These are phyloP conservation scores for Lepus timidus DNA, from an alignment of 2,113 vertebrate species.

Conservation along the genomic window DNA sequence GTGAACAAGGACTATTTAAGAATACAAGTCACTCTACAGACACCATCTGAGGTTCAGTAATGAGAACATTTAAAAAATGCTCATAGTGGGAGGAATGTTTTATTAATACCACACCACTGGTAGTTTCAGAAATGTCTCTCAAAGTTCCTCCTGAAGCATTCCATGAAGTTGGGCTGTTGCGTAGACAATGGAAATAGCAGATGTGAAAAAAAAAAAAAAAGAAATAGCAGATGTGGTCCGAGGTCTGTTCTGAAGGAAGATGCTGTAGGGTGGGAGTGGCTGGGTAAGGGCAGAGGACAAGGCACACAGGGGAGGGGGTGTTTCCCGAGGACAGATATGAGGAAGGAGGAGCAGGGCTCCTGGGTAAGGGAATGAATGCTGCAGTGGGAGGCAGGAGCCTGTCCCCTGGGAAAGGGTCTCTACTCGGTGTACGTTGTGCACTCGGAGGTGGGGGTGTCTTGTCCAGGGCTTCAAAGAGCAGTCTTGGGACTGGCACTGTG, in stretches of 20 bases:
- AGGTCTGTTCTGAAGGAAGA: background rate
- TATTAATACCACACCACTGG: constrained; percentile 58
- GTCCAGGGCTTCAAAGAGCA: background rate
- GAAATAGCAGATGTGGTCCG: background rate
- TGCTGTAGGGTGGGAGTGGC: background rate
- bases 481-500: too few species aligned
- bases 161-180: background rate
- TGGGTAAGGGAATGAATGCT: background rate
- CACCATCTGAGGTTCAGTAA: constrained; percentile 55
- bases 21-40: constrained; percentile 41
- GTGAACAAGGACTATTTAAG: constrained; percentile 31
- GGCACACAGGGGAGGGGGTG: background rate
- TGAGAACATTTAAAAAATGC: constrained; percentile 58
- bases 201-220: too few species aligned
- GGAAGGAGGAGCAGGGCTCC: background rate
- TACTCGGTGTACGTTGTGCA: fast-evolving
- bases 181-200: background rate
- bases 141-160: constrained; percentile 9
- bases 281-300: background rate
- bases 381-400: background rate
- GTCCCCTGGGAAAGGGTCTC: background rate
- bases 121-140: constrained; percentile 39
- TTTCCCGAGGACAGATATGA: too few species aligned
- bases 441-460: background rate
- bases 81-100: constrained; percentile 58